phyloP scores from a whole-genome alignment of 2,797 vertebrate species.

The Cossypha polioptera region DNA sequence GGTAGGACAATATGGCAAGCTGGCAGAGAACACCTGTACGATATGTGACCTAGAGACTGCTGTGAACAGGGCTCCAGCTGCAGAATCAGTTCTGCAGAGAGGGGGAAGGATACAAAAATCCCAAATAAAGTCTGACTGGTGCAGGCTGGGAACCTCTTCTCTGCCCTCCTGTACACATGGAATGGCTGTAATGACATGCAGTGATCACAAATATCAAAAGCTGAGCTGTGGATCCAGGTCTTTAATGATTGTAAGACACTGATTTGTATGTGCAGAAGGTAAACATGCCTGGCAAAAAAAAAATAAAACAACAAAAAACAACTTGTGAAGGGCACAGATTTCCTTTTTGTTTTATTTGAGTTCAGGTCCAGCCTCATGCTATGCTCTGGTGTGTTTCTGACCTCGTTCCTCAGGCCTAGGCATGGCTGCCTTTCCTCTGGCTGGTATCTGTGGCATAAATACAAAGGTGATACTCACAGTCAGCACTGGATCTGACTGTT shows the following conservation, averaged over 20 bases:
- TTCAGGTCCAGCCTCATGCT: background rate
- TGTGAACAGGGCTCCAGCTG: background rate
- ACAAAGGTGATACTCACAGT: constrained; percentile 70
- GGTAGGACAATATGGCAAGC: background rate
- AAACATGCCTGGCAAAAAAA: background rate
- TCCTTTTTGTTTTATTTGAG: background rate
- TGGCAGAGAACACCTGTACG: background rate
- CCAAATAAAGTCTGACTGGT: background rate
- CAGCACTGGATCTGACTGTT: constrained; percentile 75
- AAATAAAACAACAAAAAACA: too few species aligned
- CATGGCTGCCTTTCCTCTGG: background rate
- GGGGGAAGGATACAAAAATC: background rate
- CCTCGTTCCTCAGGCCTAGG: background rate
- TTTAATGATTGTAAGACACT: background rate
- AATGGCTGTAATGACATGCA: background rate
- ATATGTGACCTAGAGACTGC: background rate
- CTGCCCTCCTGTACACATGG: background rate
- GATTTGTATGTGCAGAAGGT: background rate
- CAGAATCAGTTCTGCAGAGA: background rate
- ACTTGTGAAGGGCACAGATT: background rate
- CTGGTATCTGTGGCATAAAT: constrained; percentile 19
- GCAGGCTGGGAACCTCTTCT: background rate
- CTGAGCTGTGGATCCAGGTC: background rate
- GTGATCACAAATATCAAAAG: background rate
- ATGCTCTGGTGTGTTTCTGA: background rate